These are phyloP conservation scores for Hetaerina americana DNA, from an alignment of 1,140 invertebrate genomes.

Conservation along the genomic window DNA sequence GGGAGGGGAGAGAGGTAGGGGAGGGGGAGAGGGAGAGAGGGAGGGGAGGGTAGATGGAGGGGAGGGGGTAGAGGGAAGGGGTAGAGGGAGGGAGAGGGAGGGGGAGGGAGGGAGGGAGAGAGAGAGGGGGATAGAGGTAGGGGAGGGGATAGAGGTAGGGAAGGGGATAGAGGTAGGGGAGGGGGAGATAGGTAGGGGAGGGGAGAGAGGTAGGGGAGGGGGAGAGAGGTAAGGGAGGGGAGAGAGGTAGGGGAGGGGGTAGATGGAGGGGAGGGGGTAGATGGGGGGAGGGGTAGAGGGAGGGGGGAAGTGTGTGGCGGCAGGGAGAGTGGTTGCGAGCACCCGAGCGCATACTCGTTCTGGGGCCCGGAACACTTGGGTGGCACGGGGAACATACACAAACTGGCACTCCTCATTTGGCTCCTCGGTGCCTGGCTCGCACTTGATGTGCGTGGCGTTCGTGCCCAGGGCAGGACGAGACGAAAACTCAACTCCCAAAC, in stretches of 20 bases:
- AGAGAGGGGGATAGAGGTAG: slow-evolving; percentile 11
- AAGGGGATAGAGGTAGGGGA: slow-evolving; percentile 4
- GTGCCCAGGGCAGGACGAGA: too few species aligned
- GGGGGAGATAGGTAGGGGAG: slow-evolving; percentile 1
- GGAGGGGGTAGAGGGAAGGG: background rate
- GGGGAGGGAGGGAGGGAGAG: slow-evolving; percentile 7
- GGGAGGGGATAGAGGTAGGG: slow-evolving; percentile 5
- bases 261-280: background rate
- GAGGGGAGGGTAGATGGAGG: background rate
- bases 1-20: background rate
- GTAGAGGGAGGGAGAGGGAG: background rate
- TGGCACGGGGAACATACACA: too few species aligned
- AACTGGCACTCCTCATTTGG: too few species aligned
- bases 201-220: slow-evolving; percentile 5
- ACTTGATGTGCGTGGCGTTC: too few species aligned
- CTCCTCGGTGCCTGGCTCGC: too few species aligned
- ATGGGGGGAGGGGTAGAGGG: too few species aligned
- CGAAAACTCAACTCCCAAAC: too few species aligned
- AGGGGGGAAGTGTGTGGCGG: too few species aligned
- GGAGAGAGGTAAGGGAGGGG: background rate
- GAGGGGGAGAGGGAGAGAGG: slow-evolving; percentile 1
- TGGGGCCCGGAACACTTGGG: too few species aligned
- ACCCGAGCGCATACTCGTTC: too few species aligned
- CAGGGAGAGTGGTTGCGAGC: too few species aligned
- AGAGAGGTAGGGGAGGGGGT: background rate